Evolutionary conservation across 2,113 vertebrate species (phyloP).

Genomic region (Nyctereutes procyonoides): DNA sequence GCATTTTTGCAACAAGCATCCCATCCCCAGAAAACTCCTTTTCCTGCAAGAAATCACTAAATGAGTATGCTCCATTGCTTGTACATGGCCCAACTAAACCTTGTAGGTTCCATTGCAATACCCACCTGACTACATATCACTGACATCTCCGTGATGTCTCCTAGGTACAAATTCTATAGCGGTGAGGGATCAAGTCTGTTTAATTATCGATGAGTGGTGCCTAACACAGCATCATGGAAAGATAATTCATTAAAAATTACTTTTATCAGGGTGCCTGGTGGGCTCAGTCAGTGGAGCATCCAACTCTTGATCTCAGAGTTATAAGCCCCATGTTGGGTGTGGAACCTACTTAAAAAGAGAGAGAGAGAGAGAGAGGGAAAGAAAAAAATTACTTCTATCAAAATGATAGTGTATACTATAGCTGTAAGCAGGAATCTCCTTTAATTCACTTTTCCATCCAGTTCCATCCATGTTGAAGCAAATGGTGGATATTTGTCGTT

Average conservation of each 20-base stretch:
- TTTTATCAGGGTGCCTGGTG: not conserved
- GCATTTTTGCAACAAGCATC: not conserved
- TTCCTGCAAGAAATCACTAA: constrained; percentile 13
- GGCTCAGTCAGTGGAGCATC: not conserved
- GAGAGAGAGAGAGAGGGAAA: too few relatives aligned
- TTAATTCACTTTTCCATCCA: not conserved
- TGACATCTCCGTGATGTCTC: constrained; percentile 14
- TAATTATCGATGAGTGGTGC: constrained; percentile 21
- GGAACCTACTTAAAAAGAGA: not conserved
- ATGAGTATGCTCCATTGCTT: not conserved
- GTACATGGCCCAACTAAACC: not conserved
- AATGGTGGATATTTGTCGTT: too few relatives aligned
- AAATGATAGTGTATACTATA: not conserved
- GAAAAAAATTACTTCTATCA: constrained; percentile 17
- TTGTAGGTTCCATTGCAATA: not conserved
- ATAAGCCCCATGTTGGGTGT: not conserved
- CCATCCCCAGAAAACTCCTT: not conserved
- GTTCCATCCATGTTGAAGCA: too few relatives aligned
- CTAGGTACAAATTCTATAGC: not conserved
- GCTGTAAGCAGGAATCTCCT: not conserved
- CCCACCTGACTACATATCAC: not conserved
- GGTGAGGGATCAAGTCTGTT: not conserved
- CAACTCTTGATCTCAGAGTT: not conserved
- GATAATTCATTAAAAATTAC: constrained; percentile 34
- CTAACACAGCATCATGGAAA: not conserved